Conservation (phyloP, 2,113 vertebrate genomes). For the Leptosomus discolor region DNA sequence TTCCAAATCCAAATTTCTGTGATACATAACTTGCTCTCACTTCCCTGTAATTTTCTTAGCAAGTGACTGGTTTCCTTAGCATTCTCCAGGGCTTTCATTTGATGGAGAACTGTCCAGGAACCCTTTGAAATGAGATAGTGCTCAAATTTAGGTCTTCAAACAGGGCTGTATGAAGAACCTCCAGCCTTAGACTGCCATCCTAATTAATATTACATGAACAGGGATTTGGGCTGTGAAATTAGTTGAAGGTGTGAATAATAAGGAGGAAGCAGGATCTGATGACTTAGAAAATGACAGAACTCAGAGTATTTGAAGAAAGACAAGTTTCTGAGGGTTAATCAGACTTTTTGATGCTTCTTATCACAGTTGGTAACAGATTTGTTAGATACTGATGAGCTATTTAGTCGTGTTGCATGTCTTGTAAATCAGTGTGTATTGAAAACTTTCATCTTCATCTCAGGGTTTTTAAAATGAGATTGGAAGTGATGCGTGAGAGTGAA, state of each 20-base stretch:
- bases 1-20: neutral
- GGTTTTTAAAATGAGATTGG: conserved; percentile 2
- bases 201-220: neutral
- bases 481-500: neutral
- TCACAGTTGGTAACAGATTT: conserved; percentile 22
- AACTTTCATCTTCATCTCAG: neutral
- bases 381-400: conserved; percentile 46
- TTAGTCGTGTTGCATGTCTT: conserved; percentile 26
- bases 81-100: neutral
- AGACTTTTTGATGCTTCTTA: conserved; percentile 15
- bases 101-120: neutral
- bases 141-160: neutral
- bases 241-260: neutral
- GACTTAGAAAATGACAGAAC: neutral
- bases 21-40: neutral
- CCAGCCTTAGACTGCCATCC: neutral
- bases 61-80: neutral
- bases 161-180: neutral
- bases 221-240: neutral
- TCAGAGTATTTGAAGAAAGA: neutral
- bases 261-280: neutral
- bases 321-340: neutral
- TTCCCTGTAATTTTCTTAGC: neutral
- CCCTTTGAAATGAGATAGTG: neutral
- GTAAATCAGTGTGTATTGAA: conserved; percentile 39